Conservation (phyloP, 2,888 invertebrate species). For the Acholoe squamosa region DNA sequence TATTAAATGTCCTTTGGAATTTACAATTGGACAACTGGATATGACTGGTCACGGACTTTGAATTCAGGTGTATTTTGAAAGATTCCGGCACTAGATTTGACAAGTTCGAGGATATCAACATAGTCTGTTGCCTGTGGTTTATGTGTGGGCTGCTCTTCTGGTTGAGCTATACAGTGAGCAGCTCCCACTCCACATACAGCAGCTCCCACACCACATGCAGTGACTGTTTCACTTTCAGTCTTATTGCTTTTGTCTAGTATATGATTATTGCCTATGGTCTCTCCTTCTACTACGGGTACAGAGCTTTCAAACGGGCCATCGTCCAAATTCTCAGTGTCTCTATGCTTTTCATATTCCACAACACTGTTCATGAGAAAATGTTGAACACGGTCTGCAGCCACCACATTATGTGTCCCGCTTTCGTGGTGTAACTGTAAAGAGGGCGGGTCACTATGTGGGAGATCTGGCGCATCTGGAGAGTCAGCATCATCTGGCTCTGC, state of each 20-base stretch:
- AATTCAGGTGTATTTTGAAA: background rate
- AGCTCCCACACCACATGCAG: background rate
- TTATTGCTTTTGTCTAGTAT: background rate
- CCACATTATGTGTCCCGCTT: background rate
- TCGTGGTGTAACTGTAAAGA: background rate
- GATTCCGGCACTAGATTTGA: background rate
- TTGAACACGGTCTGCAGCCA: slow-evolving; percentile 3
- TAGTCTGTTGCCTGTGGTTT: background rate
- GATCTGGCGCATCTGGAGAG: background rate
- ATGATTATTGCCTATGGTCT: too few species aligned
- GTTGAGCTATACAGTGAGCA: background rate
- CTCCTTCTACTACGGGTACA: too few species aligned
- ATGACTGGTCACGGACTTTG: background rate
- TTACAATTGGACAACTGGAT: slow-evolving; percentile 30
- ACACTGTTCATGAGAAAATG: slow-evolving; percentile 28
- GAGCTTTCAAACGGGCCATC: too few species aligned
- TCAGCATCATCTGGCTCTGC: slow-evolving; percentile 23
- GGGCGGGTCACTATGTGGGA: background rate
- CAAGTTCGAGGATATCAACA: background rate
- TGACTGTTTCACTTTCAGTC: background rate
- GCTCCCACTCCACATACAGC: too few species aligned
- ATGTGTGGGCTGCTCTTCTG: background rate
- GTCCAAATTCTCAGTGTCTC: too few species aligned
- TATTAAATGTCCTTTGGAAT: background rate
- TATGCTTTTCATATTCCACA: background rate